Evolutionary conservation across 2,113 vertebrate genomes (phyloP).

Genomic region (Labeo catla): DNA sequence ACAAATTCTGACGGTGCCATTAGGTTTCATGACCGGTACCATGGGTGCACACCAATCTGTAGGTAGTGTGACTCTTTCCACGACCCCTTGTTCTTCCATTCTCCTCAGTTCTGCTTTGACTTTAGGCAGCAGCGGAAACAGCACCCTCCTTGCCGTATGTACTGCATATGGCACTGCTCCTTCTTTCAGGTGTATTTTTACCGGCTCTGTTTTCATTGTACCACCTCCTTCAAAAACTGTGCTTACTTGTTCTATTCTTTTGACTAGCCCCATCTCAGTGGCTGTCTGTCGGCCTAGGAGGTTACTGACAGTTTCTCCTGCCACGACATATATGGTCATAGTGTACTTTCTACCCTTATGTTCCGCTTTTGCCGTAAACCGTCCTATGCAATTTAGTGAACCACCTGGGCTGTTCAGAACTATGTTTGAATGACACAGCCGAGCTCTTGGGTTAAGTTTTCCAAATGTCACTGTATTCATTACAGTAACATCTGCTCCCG

Average conservation of each 20-base stretch:
- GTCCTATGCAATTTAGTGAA: background rate
- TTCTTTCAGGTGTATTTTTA: background rate
- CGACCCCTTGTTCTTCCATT: background rate
- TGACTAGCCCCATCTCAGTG: background rate
- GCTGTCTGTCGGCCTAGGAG: background rate
- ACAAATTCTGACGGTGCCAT: background rate
- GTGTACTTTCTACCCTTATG: background rate
- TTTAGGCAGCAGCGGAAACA: background rate
- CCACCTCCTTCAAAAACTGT: background rate
- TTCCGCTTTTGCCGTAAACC: background rate
- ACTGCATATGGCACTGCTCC: background rate
- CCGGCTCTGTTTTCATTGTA: slow-evolving; percentile 1
- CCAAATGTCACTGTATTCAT: too few relatives aligned
- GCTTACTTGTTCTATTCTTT: background rate
- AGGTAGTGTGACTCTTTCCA: background rate
- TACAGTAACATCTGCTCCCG: too few relatives aligned
- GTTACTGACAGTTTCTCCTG: background rate
- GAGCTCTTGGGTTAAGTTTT: too few relatives aligned
- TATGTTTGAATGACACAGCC: too few relatives aligned
- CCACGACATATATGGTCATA: background rate
- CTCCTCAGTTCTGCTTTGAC: background rate
- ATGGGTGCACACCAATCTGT: background rate
- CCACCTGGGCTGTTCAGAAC: background rate
- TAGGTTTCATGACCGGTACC: background rate
- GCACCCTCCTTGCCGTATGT: background rate